Conservation (phyloP, 2,113 vertebrate genomes). For the Gasterosteus aculeatus region DNA sequence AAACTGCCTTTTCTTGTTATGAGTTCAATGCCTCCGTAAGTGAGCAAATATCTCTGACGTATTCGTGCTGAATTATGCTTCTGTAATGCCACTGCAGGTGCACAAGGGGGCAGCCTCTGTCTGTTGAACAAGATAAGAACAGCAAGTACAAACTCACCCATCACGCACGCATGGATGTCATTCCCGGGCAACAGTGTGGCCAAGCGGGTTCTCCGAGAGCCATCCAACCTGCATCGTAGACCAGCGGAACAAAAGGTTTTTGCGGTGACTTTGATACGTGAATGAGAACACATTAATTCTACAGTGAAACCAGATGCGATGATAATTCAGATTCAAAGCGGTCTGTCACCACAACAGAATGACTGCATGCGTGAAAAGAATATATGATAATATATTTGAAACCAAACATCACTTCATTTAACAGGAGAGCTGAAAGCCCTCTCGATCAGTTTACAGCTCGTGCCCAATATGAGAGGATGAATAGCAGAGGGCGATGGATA, state of each 20-base stretch:
- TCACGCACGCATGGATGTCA: background rate
- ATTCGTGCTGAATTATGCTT: background rate
- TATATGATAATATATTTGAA: background rate
- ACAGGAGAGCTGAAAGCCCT: conserved; percentile 13
- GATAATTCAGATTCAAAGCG: background rate
- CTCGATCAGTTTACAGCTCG: conserved; percentile 18
- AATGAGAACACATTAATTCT: background rate
- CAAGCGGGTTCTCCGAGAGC: background rate
- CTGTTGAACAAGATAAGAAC: background rate
- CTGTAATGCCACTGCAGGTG: conserved; percentile 4
- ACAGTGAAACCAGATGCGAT: background rate
- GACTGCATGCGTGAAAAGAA: background rate
- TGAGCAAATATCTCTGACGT: background rate
- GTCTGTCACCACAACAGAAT: conserved; percentile 12
- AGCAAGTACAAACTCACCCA: background rate
- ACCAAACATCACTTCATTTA: conserved; percentile 33
- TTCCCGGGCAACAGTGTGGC: background rate
- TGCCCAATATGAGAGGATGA: conserved; percentile 31
- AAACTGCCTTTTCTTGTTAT: background rate
- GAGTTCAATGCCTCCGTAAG: background rate
- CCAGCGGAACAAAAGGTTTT: background rate
- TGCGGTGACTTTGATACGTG: background rate
- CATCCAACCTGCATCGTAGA: background rate
- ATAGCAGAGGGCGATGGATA: conserved; percentile 21
- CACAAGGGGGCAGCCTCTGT: conserved; percentile 39